A percentile compares a stretch with the other conserved stretches of the same genome.
phyloP scores from a whole-genome alignment of 2,797 vertebrate genomes.

The Thamnophis elegans region DNA sequence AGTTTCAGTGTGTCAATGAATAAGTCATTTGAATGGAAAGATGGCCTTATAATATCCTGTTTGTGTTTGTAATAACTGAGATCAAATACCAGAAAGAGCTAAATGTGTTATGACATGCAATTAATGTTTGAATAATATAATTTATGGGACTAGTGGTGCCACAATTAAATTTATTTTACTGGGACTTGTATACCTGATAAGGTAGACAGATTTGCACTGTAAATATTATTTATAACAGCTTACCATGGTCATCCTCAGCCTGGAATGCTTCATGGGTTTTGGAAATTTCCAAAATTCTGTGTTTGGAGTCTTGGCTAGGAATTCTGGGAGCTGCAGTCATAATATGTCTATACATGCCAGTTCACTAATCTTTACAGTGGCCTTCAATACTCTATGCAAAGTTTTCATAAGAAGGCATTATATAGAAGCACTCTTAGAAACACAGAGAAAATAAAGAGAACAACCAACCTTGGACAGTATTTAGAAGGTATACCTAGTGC shows the following conservation, averaged over 20 bases:
- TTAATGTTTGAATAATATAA: conserved; percentile 29
- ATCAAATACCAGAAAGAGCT: conserved; percentile 49
- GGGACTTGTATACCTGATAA: conserved; percentile 20
- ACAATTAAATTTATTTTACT: conserved; percentile 27
- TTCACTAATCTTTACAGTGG: background rate
- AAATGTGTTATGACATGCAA: conserved; percentile 47
- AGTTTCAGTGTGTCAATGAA: background rate
- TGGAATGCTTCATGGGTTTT: background rate
- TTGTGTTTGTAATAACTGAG: conserved; percentile 52
- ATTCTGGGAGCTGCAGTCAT: background rate
- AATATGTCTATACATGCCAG: background rate
- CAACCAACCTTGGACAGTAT: background rate
- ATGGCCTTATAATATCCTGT: conserved; percentile 50
- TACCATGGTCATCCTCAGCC: background rate
- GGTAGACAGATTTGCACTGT: background rate
- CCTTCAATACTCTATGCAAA: background rate
- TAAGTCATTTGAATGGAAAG: conserved; percentile 28
- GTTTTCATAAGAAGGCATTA: background rate
- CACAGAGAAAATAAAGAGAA: background rate
- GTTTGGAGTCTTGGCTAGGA: background rate
- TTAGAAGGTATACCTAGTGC: background rate
- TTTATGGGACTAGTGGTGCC: conserved; percentile 11
- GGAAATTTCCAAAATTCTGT: background rate
- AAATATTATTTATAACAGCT: background rate
- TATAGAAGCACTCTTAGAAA: background rate